Conservation (phyloP, 2,797 vertebrate genomes). For the Taeniopygia guttata region DNA sequence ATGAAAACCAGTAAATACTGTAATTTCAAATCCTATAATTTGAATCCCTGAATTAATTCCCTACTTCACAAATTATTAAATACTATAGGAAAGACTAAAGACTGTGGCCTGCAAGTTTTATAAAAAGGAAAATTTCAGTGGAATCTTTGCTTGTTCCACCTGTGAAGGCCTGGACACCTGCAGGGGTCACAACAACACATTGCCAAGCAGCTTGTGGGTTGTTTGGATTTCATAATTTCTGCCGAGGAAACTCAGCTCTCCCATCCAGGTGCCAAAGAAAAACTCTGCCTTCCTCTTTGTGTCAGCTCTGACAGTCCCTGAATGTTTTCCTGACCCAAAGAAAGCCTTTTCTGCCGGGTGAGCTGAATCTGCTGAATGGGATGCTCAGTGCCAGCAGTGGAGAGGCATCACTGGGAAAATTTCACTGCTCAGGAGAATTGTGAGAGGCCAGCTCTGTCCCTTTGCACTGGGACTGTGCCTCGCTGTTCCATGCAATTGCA, state of each 20-base stretch:
- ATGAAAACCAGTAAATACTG: neutral
- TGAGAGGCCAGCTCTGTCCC: neutral
- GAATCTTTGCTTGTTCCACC: neutral
- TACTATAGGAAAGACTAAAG: neutral
- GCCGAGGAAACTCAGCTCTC: neutral
- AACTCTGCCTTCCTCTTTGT: neutral
- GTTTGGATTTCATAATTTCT: neutral
- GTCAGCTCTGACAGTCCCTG: neutral
- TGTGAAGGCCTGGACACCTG: neutral
- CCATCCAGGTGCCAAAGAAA: neutral
- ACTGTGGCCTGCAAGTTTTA: neutral
- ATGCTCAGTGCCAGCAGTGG: neutral
- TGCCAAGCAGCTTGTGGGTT: neutral
- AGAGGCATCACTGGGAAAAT: neutral
- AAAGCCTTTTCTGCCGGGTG: neutral
- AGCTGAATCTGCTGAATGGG: neutral
- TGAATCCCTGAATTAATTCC: neutral
- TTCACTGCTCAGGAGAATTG: neutral
- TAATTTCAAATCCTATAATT: neutral
- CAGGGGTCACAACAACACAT: neutral
- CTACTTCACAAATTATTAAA: neutral
- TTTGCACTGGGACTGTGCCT: neutral
- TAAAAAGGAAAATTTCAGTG: neutral
- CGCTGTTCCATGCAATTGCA: neutral
- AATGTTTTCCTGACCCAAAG: neutral